Conservation (phyloP, 2,888 invertebrate species). For the Polietes domitor region DNA sequence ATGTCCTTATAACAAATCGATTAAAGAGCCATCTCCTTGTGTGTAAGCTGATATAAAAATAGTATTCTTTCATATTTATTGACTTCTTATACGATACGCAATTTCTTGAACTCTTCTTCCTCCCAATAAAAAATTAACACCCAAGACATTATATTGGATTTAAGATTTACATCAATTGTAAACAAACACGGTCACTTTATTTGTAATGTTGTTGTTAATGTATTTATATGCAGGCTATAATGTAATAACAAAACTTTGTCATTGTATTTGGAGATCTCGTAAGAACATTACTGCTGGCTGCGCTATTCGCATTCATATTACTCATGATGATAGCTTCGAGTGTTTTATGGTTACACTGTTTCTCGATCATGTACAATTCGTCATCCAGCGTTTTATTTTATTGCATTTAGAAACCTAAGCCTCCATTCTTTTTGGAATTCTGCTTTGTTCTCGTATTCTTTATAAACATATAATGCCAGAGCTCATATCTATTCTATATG, state of each 20-base stretch:
- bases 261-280: no score
- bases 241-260: no score
- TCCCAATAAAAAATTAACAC: neutral
- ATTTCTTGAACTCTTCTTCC: constrained; percentile 38
- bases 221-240: no score
- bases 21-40: neutral
- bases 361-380: no score
- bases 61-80: neutral
- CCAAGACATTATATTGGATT: no score
- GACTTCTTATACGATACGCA: constrained; percentile 29
- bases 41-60: neutral
- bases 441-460: neutral
- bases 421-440: neutral
- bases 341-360: no score
- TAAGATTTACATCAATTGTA: neutral
- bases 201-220: no score
- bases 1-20: constrained; percentile 17
- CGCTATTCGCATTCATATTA: no score
- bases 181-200: neutral
- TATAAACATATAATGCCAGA: neutral
- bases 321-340: no score
- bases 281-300: no score
- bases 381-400: neutral
- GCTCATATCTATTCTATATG: neutral
- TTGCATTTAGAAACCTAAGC: neutral